A percentile compares a stretch with the other conserved stretches of the same genome.
Conservation (phyloP, 2,113 vertebrate genomes). For the Dendropsophus ebraccatus region DNA sequence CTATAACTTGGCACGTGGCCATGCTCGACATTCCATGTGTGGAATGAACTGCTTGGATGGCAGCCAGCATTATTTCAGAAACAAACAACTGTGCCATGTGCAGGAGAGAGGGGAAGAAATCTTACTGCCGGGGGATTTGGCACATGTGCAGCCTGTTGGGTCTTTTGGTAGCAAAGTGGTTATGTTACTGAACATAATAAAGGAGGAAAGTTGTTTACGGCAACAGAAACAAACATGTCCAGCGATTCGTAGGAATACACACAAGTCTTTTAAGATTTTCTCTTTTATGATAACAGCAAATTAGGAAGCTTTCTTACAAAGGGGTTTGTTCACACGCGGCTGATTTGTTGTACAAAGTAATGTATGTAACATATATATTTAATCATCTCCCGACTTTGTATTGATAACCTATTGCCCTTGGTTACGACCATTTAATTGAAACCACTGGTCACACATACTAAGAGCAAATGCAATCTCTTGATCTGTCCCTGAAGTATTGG, state of each 20-base stretch:
- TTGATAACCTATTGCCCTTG: too few species aligned
- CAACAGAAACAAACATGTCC: not conserved
- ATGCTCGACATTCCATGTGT: conserved; percentile 49
- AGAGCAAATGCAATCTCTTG: too few species aligned
- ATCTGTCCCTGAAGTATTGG: too few species aligned
- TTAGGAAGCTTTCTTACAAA: not conserved
- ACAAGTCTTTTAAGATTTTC: not conserved
- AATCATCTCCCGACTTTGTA: too few species aligned
- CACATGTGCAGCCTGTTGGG: conserved; percentile 31
- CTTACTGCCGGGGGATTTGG: conserved; percentile 21
- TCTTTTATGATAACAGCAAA: not conserved
- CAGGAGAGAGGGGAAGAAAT: not conserved
- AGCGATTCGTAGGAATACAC: not conserved
- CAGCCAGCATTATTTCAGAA: conserved; percentile 50
- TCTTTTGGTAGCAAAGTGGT: conserved; percentile 27
- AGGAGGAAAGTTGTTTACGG: not conserved
- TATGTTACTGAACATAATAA: conserved; percentile 23
- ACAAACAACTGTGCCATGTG: conserved; percentile 53
- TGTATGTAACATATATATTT: too few species aligned
- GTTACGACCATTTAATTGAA: too few species aligned
- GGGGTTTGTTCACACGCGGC: too few species aligned
- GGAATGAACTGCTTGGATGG: conserved; percentile 39
- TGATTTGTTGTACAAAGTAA: too few species aligned
- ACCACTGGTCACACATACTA: too few species aligned
- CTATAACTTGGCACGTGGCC: conserved; percentile 51